Evolutionary conservation across 2,113 vertebrate species (phyloP).

Genomic region (Ameiurus melas): DNA sequence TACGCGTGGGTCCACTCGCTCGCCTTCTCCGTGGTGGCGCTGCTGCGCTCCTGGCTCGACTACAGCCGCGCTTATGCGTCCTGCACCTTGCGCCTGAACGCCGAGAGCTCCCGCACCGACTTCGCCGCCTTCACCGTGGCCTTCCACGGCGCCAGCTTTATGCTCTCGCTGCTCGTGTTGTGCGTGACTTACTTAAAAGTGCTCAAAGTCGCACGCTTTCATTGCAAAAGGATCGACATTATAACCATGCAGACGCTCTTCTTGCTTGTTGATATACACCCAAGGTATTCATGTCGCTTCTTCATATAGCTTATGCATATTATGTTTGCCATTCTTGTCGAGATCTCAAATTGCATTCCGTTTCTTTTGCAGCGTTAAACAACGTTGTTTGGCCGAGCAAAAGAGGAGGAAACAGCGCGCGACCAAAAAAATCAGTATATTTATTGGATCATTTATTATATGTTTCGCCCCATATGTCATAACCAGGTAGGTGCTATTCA

Average conservation of each 20-base stretch:
- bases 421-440: conserved; percentile 85
- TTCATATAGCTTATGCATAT: not conserved
- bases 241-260: conserved; percentile 85
- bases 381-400: conserved; percentile 80
- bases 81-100: conserved; percentile 75
- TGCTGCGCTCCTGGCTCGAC: conserved; percentile 81
- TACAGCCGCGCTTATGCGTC: conserved; percentile 79
- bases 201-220: conserved; percentile 81
- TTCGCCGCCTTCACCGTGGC: conserved; percentile 80
- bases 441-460: conserved; percentile 82
- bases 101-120: conserved; percentile 68
- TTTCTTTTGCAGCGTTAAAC: conserved; percentile 75
- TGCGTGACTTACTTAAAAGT: conserved; percentile 83
- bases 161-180: conserved; percentile 78
- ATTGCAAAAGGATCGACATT: conserved; percentile 80
- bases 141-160: conserved; percentile 80
- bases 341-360: not conserved
- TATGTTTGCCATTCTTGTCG: not conserved
- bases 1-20: conserved; percentile 81
- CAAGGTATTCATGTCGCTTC: conserved; percentile 67
- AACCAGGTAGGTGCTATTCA: conserved; percentile 44
- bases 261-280: conserved; percentile 84
- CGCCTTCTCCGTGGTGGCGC: conserved; percentile 77
- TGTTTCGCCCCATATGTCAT: conserved; percentile 84
- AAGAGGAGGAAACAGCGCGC: conserved; percentile 78